phyloP scores from a whole-genome alignment of 2,888 invertebrate genomes.

The Drosophila kambysellisi region DNA sequence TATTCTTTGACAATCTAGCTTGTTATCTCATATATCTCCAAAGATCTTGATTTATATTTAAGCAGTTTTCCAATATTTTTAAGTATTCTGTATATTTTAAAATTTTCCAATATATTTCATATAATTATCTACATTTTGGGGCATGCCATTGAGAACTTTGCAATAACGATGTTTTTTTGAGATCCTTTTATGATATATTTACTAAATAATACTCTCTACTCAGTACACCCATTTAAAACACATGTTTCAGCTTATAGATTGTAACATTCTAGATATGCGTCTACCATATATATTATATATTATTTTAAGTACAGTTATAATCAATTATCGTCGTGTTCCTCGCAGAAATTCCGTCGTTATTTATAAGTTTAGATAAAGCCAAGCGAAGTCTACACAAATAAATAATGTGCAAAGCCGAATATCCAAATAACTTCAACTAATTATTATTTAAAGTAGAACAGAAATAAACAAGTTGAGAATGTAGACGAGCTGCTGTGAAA shows the following conservation, averaged over 20 bases:
- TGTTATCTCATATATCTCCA: background rate
- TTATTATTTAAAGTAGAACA: slow-evolving; percentile 21
- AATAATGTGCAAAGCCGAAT: slow-evolving; percentile 37
- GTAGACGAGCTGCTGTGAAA: slow-evolving; percentile 45
- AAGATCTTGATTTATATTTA: background rate
- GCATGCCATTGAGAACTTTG: slow-evolving; percentile 66
- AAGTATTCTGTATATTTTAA: background rate
- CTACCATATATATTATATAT: slow-evolving; percentile 53
- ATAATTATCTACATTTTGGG: slow-evolving; percentile 3
- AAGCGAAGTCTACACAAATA: slow-evolving; percentile 5
- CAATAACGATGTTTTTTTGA: slow-evolving; percentile 40
- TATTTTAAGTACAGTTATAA: slow-evolving; percentile 57
- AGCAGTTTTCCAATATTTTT: background rate
- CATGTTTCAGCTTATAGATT: slow-evolving; percentile 45
- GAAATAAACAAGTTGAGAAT: slow-evolving; percentile 43
- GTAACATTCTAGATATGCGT: slow-evolving; percentile 47
- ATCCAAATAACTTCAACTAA: slow-evolving; percentile 12
- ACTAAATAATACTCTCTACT: slow-evolving; percentile 8
- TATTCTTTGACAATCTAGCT: background rate
- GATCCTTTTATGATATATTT: background rate
- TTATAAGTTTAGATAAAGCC: slow-evolving; percentile 67
- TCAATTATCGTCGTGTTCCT: slow-evolving; percentile 78
- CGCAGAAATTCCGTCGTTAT: slow-evolving; percentile 81
- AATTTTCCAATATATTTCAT: background rate
- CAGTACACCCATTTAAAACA: background rate